Percentiles rank a stretch among this genome's conserved stretches.
Conservation (phyloP, 2,888 invertebrate species). For the Agrotis clavis region DNA sequence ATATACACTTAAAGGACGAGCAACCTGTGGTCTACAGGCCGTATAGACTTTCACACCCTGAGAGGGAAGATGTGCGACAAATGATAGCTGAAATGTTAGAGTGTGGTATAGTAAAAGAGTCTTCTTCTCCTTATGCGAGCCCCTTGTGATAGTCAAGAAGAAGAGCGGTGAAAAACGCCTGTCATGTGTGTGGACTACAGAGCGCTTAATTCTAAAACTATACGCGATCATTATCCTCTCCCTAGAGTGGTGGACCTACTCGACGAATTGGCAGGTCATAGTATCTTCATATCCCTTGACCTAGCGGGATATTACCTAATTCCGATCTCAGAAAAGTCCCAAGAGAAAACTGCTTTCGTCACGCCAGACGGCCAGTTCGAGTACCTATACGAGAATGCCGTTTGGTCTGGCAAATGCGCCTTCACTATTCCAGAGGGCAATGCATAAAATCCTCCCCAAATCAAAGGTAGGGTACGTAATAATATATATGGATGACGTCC, state of each 20-base stretch:
- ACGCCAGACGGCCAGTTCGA: background rate
- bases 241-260: background rate
- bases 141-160: background rate
- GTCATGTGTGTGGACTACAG: background rate
- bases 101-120: background rate
- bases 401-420: conserved; percentile 14
- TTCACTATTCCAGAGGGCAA: background rate
- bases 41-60: too few species aligned
- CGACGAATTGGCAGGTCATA: background rate
- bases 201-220: background rate
- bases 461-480: conserved; percentile 1
- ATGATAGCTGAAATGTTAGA: background rate
- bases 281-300: background rate
- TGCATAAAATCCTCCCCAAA: conserved; percentile 2
- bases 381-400: background rate
- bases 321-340: background rate
- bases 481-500: conserved; percentile 29
- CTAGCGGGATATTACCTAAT: background rate
- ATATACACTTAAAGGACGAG: background rate
- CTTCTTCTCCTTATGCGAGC: conserved; percentile 12
- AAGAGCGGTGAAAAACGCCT: background rate
- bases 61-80: too few species aligned
- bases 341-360: background rate
- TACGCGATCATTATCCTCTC: background rate
- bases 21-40: too few species aligned